Evolutionary conservation across 2,888 invertebrate species (phyloP), one percentile per base, ranked within the genome.

Genomic region (Sphecodes monilicornis): DNA sequence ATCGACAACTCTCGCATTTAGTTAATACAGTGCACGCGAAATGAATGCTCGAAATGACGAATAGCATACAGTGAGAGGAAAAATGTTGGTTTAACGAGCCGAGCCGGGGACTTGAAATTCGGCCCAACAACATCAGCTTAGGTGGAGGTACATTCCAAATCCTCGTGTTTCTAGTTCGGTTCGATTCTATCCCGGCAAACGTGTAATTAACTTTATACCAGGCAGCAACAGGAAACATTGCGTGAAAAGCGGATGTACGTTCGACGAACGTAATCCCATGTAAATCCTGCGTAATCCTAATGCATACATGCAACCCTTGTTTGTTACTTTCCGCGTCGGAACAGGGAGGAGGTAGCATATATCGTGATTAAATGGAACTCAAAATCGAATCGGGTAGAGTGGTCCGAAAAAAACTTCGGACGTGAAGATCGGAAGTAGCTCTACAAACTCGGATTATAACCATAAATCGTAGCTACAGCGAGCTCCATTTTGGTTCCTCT

Each of bases 271-370:
- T 78, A 78, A 78, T 78, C 78, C 78, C 72, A n/a, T 57, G 78
- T 78, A 78, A 78, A 72, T 54, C 72, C 72, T 36, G 5, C 60
- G 72, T 78, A 78, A 78, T 78, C 78, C 78, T 78, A 78, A 72
- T 78, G 32, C 70, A 41, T 60, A 60, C 72, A 43, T 60, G 60
- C 54, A 66, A 46, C 71, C 70, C 72, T 78, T 71, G 78, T 57
- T n/a, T 60, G 74, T 18, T 64, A 60, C 43, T 78, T 78, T 57
- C 60, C 68, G 50, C 22, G 36, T 76, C 50, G 50, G 32, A 66
- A 39, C 46, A 16, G 64, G 36, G 18, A 0, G 66, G 36, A 26
- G 18, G 1, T 4, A 5, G 4, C n/a, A 66, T 22, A 16, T 32
- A 36, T 10, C 36, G 1, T 22, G n/a, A 66, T 66, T 11, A 22